phyloP scores from a whole-genome alignment of 2,113 vertebrate genomes.

The Mobula hypostoma region DNA sequence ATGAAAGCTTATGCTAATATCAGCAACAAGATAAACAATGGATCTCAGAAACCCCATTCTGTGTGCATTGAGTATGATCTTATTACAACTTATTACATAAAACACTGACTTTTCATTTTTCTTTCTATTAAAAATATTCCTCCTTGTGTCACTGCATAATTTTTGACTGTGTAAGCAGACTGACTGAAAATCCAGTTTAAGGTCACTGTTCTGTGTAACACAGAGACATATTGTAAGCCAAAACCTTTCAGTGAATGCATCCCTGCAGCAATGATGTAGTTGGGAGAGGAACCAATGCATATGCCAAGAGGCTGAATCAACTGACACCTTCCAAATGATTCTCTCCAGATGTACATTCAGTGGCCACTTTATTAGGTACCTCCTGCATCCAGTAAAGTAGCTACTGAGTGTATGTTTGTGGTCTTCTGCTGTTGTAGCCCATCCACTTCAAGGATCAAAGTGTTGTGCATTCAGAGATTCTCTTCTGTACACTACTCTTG shows the following conservation, averaged over 20 bases:
- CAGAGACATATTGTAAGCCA: background rate
- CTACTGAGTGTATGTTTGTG: no score
- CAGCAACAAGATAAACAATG: background rate
- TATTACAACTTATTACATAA: background rate
- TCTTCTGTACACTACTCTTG: no score
- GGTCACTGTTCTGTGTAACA: background rate
- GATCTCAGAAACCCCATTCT: background rate
- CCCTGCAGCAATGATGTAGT: background rate
- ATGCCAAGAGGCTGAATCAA: background rate
- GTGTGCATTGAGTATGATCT: background rate
- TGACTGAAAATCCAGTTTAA: conserved; percentile 14
- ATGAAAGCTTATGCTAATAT: background rate
- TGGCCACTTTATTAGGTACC: no score
- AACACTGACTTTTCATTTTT: conserved; percentile 7
- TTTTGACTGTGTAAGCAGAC: conserved; percentile 22
- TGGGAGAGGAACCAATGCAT: background rate
- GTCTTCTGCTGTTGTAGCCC: no score
- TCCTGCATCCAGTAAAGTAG: no score
- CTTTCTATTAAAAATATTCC: background rate
- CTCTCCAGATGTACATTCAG: no score
- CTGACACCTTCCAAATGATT: background rate
- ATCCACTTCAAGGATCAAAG: no score
- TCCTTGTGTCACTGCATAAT: background rate
- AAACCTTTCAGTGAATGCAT: background rate
- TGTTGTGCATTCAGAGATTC: no score